Conservation (phyloP, 1,140 invertebrate genomes). For the Tetramorium simillimum region DNA sequence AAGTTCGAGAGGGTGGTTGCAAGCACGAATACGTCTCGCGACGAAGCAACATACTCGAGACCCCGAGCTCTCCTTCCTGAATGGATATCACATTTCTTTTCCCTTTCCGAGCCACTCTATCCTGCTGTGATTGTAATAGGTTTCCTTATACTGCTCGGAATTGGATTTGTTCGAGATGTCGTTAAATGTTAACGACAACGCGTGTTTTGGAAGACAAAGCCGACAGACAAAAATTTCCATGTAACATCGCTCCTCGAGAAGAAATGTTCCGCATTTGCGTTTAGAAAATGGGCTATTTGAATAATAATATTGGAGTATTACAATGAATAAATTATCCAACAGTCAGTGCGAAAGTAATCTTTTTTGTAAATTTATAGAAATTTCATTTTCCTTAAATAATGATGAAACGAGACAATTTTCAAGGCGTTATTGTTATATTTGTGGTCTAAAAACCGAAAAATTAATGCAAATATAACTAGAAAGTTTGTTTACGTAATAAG, state of each 20-base stretch:
- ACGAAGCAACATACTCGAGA: constrained; percentile 38
- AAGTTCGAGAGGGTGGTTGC: constrained; percentile 37
- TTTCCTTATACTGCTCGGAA: constrained; percentile 7
- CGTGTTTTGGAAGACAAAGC: background rate
- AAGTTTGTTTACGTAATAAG: background rate
- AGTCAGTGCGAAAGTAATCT: background rate
- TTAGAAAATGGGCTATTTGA: background rate
- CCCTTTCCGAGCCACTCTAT: background rate
- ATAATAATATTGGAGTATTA: background rate
- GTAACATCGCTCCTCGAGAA: background rate
- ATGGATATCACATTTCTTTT: constrained; percentile 54
- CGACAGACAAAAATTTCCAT: background rate
- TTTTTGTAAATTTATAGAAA: background rate
- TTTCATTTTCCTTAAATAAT: background rate
- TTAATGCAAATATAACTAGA: background rate
- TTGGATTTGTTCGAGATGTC: constrained; percentile 40
- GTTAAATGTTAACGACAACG: constrained; percentile 33
- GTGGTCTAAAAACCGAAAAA: background rate
- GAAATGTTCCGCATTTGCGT: background rate
- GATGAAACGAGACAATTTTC: background rate
- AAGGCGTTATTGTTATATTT: no score
- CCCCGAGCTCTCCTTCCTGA: background rate
- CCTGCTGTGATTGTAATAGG: background rate
- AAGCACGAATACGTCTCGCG: constrained; percentile 44
- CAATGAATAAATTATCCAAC: background rate